Conservation (phyloP, 2,888 invertebrate species). For the Tenthredo notha region DNA sequence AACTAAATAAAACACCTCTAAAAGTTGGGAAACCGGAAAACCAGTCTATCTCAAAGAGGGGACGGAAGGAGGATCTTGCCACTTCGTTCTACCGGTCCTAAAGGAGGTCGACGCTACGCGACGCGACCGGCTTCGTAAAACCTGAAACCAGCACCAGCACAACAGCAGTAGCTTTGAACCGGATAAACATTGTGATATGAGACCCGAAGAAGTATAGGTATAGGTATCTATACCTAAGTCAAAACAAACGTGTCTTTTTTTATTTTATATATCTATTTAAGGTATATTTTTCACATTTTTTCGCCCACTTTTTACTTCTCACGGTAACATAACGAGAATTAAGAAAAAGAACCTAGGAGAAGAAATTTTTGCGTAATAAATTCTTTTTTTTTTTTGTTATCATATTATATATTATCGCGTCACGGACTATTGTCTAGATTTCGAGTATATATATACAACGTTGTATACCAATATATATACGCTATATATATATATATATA, state of each 20-base stretch:
- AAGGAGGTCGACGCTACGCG: constrained; percentile 71
- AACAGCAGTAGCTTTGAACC: constrained; percentile 18
- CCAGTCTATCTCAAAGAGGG: not conserved
- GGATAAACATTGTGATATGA: constrained; percentile 41
- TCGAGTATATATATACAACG: not conserved
- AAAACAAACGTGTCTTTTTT: no score
- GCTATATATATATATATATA: no score
- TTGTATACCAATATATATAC: no score
- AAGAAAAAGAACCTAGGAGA: no score
- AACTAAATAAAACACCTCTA: not conserved
- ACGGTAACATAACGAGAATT: not conserved
- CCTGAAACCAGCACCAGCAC: constrained; percentile 2
- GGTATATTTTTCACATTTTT: not conserved
- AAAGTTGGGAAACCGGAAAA: constrained; percentile 41
- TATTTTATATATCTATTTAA: no score
- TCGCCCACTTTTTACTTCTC: not conserved
- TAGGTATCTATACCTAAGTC: not conserved
- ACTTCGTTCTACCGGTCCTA: constrained; percentile 72
- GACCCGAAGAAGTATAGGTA: not conserved
- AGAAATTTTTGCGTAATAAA: no score
- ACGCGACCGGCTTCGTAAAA: constrained; percentile 65
- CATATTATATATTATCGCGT: not conserved
- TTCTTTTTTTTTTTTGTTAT: not conserved
- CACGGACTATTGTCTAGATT: not conserved
- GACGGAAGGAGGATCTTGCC: constrained; percentile 29